phyloP scores from a whole-genome alignment of 2,113 vertebrate species.

The Oceanodroma tethys region DNA sequence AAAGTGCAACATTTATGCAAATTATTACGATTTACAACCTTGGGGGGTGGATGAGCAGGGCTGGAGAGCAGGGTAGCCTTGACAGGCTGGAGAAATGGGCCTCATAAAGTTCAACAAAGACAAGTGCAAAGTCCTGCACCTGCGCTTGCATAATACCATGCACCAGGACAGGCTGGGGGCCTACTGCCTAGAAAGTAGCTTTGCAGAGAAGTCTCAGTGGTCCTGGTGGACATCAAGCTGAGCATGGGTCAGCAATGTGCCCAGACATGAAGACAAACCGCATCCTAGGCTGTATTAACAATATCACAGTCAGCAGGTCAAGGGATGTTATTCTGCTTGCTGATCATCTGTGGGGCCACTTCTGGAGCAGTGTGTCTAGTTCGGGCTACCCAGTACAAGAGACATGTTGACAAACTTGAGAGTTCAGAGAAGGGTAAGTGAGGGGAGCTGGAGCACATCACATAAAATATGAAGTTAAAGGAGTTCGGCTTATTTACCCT shows the following conservation, averaged over 20 bases:
- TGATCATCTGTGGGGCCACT: background rate
- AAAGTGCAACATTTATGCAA: background rate
- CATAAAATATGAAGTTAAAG: background rate
- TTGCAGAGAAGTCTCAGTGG: background rate
- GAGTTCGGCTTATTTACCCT: background rate
- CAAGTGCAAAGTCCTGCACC: background rate
- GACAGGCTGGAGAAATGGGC: background rate
- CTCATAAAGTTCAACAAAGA: background rate
- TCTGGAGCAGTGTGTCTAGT: background rate
- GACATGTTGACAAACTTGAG: background rate
- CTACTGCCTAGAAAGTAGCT: background rate
- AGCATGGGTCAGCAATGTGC: background rate
- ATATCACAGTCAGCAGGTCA: background rate
- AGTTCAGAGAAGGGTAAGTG: background rate
- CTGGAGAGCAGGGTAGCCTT: background rate
- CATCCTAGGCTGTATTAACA: background rate
- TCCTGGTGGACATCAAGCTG: background rate
- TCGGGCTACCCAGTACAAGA: background rate
- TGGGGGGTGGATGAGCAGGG: background rate
- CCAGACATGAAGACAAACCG: background rate
- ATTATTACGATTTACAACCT: background rate
- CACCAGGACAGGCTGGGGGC: background rate
- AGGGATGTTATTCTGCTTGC: background rate
- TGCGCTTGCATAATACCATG: background rate
- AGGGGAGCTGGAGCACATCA: background rate